These are phyloP conservation scores for Dinomys branickii DNA, from an alignment of 2,113 vertebrate species.

Conservation along the genomic window DNA sequence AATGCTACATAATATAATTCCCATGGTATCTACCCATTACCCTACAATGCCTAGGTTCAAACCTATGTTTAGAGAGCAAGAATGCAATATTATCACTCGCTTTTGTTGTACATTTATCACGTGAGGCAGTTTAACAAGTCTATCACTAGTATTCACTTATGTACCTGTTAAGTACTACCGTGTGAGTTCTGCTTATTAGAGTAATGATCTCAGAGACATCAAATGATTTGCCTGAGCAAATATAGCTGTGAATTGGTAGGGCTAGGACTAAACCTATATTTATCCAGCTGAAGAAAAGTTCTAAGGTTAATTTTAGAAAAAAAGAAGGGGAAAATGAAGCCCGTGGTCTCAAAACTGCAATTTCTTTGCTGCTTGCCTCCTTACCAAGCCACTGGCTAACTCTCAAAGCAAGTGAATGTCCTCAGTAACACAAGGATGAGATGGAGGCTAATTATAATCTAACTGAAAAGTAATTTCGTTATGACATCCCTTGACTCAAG, in stretches of 20 bases:
- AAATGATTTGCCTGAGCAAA: constrained; percentile 5
- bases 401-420: neutral
- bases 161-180: neutral
- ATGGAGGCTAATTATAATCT: constrained; percentile 3
- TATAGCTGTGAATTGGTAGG: neutral
- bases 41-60: neutral
- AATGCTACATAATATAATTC: neutral
- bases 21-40: neutral
- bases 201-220: neutral
- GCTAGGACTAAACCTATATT: neutral
- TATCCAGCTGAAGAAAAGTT: constrained; percentile 6
- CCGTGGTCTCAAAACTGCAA: neutral
- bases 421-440: neutral
- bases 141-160: neutral
- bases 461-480: constrained; percentile 43
- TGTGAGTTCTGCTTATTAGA: neutral
- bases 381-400: neutral
- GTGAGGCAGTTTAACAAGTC: neutral
- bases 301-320: constrained; percentile 44
- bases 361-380: neutral
- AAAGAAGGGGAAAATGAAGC: neutral
- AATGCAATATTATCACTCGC: neutral
- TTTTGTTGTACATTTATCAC: neutral
- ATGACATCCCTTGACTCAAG: constrained; percentile 17
- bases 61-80: neutral